A percentile compares a stretch with the other conserved stretches of the same genome.
Evolutionary conservation across 2,797 vertebrate species (phyloP).

Genomic region (Gouania willdenowi): DNA sequence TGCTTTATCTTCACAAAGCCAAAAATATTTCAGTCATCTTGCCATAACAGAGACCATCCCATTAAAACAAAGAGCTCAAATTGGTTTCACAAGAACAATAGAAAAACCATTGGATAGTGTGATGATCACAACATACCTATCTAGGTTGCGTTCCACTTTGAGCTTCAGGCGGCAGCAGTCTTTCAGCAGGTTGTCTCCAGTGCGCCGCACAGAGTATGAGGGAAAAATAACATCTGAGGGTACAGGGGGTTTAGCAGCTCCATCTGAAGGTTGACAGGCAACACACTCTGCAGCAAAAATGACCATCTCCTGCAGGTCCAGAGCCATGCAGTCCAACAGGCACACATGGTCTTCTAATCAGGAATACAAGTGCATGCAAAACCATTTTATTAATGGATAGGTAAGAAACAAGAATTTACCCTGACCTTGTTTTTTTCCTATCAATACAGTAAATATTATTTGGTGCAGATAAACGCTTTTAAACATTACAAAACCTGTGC

Average conservation of each 20-base stretch:
- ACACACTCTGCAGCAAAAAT: conserved; percentile 88
- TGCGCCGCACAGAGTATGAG: conserved; percentile 85
- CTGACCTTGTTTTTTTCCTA: background rate
- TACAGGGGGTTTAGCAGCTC: conserved; percentile 49
- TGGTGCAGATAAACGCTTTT: too few species aligned
- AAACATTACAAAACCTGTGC: too few species aligned
- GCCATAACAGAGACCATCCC: too few species aligned
- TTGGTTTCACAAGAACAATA: too few species aligned
- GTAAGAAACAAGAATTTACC: background rate
- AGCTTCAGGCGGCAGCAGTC: conserved; percentile 88
- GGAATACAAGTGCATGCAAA: too few species aligned
- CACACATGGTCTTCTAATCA: conserved; percentile 88
- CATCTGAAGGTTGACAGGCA: conserved; percentile 65
- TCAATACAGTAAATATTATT: too few species aligned
- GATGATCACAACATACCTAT: conserved; percentile 87
- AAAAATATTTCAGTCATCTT: too few species aligned
- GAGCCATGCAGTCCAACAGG: conserved; percentile 89
- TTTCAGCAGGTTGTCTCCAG: conserved; percentile 85
- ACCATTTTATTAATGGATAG: too few species aligned
- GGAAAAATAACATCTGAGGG: conserved; percentile 82
- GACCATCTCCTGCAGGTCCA: conserved; percentile 96
- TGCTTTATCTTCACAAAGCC: too few species aligned
- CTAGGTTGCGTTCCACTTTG: conserved; percentile 93
- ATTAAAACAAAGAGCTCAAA: too few species aligned
- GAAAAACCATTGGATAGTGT: too few species aligned